These are phyloP conservation scores for Natator depressus DNA, from an alignment of 2,113 vertebrate species.

Conservation along the genomic window DNA sequence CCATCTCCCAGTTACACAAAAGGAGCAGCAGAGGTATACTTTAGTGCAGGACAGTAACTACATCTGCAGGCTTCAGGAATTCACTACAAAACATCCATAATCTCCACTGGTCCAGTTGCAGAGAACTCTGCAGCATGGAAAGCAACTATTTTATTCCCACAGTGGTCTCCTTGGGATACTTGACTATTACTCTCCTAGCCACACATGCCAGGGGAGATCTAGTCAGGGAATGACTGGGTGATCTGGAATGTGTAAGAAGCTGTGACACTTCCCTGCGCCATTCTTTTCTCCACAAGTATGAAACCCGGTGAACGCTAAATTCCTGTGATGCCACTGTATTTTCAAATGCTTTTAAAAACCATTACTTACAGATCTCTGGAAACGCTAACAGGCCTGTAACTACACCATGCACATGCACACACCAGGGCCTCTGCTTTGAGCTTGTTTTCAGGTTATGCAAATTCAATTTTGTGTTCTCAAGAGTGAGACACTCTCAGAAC, in stretches of 20 bases:
- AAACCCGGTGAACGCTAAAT: neutral
- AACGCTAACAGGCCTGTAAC: neutral
- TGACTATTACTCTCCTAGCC: neutral
- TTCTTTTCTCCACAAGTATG: slow-evolving; percentile 20
- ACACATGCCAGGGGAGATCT: neutral
- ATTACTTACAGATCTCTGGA: neutral
- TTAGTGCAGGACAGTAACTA: neutral
- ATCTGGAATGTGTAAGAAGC: neutral
- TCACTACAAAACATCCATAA: neutral
- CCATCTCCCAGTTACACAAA: neutral
- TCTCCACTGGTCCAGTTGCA: neutral
- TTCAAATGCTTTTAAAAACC: slow-evolving; percentile 7
- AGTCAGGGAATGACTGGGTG: neutral
- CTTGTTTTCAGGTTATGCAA: neutral
- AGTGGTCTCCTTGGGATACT: neutral
- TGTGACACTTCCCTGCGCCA: neutral
- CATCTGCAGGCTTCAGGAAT: neutral
- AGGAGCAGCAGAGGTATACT: fast-evolving
- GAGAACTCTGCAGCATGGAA: neutral
- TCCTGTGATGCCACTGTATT: slow-evolving; percentile 20
- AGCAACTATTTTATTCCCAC: neutral
- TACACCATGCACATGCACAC: neutral
- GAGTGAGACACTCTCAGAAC: neutral
- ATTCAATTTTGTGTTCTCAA: neutral
- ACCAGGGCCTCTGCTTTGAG: neutral